phyloP scores from a whole-genome alignment of 2,888 invertebrate genomes.

The Temnothorax rugatulus region DNA sequence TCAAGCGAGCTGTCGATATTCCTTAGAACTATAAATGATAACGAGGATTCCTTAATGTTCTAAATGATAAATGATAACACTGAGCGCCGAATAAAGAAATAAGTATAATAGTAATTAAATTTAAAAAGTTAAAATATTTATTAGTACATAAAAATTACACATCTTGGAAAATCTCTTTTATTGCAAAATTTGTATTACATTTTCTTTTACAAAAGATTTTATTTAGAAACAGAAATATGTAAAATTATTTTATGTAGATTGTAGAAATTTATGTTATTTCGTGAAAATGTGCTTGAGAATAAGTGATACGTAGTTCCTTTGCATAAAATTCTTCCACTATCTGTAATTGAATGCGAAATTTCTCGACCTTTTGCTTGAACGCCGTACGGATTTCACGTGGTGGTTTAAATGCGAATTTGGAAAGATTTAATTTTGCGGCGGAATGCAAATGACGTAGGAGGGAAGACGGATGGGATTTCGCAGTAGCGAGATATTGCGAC shows the following conservation, averaged over 20 bases:
- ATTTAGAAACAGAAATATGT: background rate
- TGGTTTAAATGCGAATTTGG: conserved; percentile 13
- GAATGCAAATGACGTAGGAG: conserved; percentile 33
- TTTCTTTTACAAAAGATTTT: conserved; percentile 1
- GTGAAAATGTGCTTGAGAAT: background rate
- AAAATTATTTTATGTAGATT: background rate
- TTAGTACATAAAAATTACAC: background rate
- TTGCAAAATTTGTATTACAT: background rate
- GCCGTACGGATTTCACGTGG: background rate
- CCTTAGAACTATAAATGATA: conserved; percentile 15
- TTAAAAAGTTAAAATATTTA: background rate
- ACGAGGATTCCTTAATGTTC: background rate
- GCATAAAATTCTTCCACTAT: background rate
- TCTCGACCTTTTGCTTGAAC: background rate
- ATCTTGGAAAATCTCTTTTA: background rate
- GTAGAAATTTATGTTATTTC: background rate
- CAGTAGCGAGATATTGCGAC: conserved; percentile 59
- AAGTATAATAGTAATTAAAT: background rate
- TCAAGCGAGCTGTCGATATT: conserved; percentile 30
- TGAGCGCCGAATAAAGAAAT: background rate
- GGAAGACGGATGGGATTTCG: conserved; percentile 59
- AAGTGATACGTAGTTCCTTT: background rate
- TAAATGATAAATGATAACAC: background rate
- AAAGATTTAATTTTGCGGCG: conserved; percentile 40
- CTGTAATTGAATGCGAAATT: background rate